Conservation (phyloP, 1,140 invertebrate species). For the Spodoptera frugiperda region DNA sequence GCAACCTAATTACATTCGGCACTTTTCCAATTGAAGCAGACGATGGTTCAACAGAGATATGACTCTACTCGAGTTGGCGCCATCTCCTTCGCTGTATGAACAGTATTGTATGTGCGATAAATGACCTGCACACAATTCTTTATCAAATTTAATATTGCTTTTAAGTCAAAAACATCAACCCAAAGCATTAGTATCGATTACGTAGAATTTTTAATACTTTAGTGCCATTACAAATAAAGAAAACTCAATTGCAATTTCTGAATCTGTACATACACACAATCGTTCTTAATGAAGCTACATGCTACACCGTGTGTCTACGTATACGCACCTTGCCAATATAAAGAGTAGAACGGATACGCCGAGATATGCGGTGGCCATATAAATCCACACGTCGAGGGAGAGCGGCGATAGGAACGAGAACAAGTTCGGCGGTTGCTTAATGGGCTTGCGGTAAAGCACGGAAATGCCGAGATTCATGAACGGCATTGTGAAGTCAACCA, state of each 20-base stretch:
- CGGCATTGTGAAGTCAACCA: slow-evolving; percentile 97
- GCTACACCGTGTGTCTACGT: slow-evolving; percentile 15
- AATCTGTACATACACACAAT: too few species aligned
- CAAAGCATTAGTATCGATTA: too few species aligned
- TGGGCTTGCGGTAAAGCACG: slow-evolving; percentile 96
- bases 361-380: slow-evolving; percentile 97
- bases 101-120: background rate
- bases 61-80: slow-evolving; percentile 4
- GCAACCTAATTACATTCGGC: slow-evolving; percentile 33
- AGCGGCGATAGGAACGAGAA: slow-evolving; percentile 98
- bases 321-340: slow-evolving; percentile 94
- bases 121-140: background rate
- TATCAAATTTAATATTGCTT: background rate
- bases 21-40: slow-evolving; percentile 19
- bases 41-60: slow-evolving; percentile 17
- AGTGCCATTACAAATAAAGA: slow-evolving; percentile 1
- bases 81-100: slow-evolving; percentile 5
- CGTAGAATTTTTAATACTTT: too few species aligned
- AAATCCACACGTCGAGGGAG: slow-evolving; percentile 97
- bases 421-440: slow-evolving; percentile 95
- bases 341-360: slow-evolving; percentile 97
- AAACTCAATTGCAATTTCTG: too few species aligned
- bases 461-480: slow-evolving; percentile 98
- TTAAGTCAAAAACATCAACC: background rate
- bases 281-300: background rate